Conservation (phyloP, 2,888 invertebrate species). For the Chaetogeoica ovagalla region DNA sequence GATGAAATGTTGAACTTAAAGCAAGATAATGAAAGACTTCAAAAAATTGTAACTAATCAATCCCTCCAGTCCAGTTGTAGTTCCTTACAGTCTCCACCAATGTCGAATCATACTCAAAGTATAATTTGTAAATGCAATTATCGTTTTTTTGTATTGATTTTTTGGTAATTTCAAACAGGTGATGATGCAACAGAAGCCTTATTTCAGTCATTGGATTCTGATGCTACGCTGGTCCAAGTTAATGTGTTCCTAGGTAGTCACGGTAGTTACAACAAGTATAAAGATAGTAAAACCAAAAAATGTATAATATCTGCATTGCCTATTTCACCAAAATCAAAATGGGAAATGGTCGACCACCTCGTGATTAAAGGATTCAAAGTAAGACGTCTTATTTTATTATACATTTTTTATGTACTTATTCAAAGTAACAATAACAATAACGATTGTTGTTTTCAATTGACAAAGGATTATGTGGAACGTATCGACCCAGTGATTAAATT, state of each 20-base stretch:
- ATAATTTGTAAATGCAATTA: neutral
- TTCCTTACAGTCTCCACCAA: slow-evolving; percentile 59
- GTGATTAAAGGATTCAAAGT: slow-evolving; percentile 86
- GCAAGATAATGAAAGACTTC: slow-evolving; percentile 93
- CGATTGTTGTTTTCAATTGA: neutral
- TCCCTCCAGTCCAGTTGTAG: slow-evolving; percentile 65
- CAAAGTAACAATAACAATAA: too few relatives aligned
- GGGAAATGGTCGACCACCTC: slow-evolving; percentile 91
- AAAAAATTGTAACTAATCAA: slow-evolving; percentile 74
- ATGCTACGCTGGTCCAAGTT: slow-evolving; percentile 85
- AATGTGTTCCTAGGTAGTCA: slow-evolving; percentile 85
- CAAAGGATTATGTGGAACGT: slow-evolving; percentile 81
- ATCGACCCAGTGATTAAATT: slow-evolving; percentile 91
- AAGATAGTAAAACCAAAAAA: slow-evolving; percentile 69
- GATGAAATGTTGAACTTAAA: slow-evolving; percentile 95
- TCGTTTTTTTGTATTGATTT: neutral
- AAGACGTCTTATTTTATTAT: neutral
- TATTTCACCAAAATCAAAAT: slow-evolving; percentile 89
- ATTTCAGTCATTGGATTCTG: slow-evolving; percentile 64
- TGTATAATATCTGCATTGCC: slow-evolving; percentile 85
- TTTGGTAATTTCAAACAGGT: slow-evolving; percentile 2
- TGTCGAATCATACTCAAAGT: slow-evolving; percentile 49
- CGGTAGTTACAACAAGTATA: slow-evolving; percentile 73
- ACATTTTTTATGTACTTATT: neutral
- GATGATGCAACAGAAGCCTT: slow-evolving; percentile 38